These are phyloP conservation scores for Semnornis frantzii DNA, from an alignment of 2,113 vertebrate species.

Conservation along the genomic window DNA sequence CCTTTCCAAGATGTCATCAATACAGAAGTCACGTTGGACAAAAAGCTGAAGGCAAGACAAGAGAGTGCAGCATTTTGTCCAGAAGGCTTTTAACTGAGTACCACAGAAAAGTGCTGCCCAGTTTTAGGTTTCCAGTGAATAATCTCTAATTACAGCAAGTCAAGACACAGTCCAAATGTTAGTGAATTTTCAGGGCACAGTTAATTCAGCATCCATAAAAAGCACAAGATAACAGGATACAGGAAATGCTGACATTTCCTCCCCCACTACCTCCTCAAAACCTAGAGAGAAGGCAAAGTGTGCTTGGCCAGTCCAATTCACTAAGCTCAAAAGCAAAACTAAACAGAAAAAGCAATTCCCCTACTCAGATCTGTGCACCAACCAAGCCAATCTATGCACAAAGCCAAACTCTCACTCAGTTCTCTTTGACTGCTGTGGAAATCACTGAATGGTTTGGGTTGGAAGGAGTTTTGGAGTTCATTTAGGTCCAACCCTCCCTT, in stretches of 20 bases:
- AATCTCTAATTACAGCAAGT: background rate
- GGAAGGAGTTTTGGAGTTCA: background rate
- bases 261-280: slow-evolving; percentile 25
- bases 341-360: background rate
- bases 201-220: slow-evolving; percentile 31
- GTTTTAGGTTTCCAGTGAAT: background rate
- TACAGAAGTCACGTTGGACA: background rate
- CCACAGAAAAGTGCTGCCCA: background rate
- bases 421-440: background rate
- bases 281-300: background rate
- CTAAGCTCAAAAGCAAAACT: background rate
- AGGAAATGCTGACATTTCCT: slow-evolving; percentile 70
- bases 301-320: background rate
- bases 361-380: background rate
- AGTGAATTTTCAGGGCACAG: background rate
- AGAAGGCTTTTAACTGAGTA: background rate
- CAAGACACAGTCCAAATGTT: background rate
- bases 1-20: too few species aligned
- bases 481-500: too few species aligned
- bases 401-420: background rate
- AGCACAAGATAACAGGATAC: slow-evolving; percentile 67
- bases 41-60: background rate
- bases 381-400: background rate
- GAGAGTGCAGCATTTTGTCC: background rate
- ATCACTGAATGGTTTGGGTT: background rate